These are phyloP conservation scores for Thomomys bottae DNA, from an alignment of 2,113 vertebrate genomes.

Conservation along the genomic window DNA sequence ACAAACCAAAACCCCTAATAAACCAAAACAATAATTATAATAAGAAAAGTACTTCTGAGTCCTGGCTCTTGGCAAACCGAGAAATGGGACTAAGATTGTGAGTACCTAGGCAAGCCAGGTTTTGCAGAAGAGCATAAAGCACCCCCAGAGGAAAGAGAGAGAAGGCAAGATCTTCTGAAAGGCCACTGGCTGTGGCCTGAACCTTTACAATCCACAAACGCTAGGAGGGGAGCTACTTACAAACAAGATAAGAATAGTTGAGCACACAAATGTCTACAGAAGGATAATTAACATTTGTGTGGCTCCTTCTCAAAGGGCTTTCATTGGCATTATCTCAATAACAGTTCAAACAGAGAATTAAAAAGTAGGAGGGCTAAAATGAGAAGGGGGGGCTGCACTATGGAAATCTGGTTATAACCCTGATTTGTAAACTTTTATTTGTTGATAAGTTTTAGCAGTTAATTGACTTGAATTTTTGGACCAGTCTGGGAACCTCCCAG, in stretches of 20 bases:
- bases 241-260: constrained; percentile 58
- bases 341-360: constrained; percentile 29
- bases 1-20: too few species aligned
- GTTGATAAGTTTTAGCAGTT: not conserved
- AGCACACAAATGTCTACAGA: not conserved
- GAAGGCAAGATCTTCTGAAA: too few species aligned
- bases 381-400: not conserved
- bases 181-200: not conserved
- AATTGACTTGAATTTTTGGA: constrained; percentile 42
- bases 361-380: not conserved
- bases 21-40: too few species aligned
- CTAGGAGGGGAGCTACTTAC: constrained; percentile 1
- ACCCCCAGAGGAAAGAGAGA: not conserved
- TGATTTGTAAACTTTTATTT: not conserved
- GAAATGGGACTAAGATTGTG: not conserved
- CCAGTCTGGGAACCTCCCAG: not conserved
- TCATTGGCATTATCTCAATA: constrained; percentile 45
- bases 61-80: not conserved
- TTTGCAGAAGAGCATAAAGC: not conserved
- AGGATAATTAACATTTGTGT: constrained; percentile 54
- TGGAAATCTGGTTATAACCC: not conserved
- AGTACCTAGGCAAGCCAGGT: not conserved
- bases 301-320: constrained; percentile 30
- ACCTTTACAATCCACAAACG: not conserved
- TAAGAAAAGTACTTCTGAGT: not conserved